phyloP scores from a whole-genome alignment of 2,888 invertebrate species.

The Psococerastis gibbosa region DNA sequence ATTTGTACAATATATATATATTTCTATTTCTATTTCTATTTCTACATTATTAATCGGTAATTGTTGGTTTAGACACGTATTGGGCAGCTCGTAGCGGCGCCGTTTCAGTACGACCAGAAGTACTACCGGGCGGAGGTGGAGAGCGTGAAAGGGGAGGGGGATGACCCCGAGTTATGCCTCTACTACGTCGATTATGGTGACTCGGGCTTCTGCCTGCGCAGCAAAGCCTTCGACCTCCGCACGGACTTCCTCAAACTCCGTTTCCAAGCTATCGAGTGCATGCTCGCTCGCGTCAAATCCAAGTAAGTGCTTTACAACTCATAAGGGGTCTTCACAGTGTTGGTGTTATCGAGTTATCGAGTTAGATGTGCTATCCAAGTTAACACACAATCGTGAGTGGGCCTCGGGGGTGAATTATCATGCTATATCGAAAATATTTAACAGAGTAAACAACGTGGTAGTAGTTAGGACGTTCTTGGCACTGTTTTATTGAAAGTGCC shows the following conservation, averaged over 20 bases:
- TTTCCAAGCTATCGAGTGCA: conserved; percentile 77
- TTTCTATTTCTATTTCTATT: too few relatives aligned
- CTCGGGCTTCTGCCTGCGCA: conserved; percentile 42
- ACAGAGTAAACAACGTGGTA: too few relatives aligned
- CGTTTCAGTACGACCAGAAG: conserved; percentile 59
- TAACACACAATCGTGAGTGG: too few relatives aligned
- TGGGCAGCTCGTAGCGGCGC: conserved; percentile 71
- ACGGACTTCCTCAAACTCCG: conserved; percentile 54
- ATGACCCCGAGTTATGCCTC: conserved; percentile 43
- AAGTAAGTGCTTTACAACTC: conserved; percentile 25
- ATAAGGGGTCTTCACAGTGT: too few relatives aligned
- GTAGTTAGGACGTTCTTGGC: too few relatives aligned
- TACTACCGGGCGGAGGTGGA: conserved; percentile 66
- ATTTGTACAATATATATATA: too few relatives aligned
- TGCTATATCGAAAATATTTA: too few relatives aligned
- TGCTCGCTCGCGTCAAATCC: conserved; percentile 52
- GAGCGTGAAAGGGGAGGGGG: conserved; percentile 38
- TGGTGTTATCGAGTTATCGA: too few relatives aligned
- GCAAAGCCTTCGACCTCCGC: conserved; percentile 49
- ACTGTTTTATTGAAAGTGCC: too few relatives aligned
- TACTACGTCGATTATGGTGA: conserved; percentile 84
- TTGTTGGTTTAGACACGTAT: conserved; percentile 38
- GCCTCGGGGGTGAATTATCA: too few relatives aligned
- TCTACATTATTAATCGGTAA: too few relatives aligned
- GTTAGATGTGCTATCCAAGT: too few relatives aligned